Evolutionary conservation across 92 coral and sea anemone genomes (phyloP), one percentile per base, ranked within the genome.

Genomic region (Porites cylindrica): DNA sequence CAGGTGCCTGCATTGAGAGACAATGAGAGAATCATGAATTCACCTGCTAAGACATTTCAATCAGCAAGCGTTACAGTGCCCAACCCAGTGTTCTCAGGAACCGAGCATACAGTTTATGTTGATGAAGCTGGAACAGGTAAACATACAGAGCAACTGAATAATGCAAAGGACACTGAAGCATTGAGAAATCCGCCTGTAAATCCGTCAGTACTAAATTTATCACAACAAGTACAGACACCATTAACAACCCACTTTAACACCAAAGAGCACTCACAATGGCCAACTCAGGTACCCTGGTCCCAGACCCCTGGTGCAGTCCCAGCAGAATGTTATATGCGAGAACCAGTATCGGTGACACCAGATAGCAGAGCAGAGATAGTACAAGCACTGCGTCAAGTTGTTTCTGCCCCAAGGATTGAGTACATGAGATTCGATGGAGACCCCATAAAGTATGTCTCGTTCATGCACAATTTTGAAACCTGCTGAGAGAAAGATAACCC

Each of bases 341-440:
- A 21, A 21, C 23, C 23, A 21, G 23, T 21, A 21, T 21, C 20
- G 56, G 23, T 21, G 23, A 21, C 23, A 21, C 66, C 10, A 66
- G 23, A n/a, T 51, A 29, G n/a, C 47, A 67, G 90, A 50, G 56
- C 23, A 23, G 66, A 79, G 8, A 85, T 80, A 50, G 90, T 53
- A 32, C 80, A 66, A 52, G 90, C 88, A 8, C 79, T 93, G 56
- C 68, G 80, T 17, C 92, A 88, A 61, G 89, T 88, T 23, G 86
- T 90, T 24, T 62, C 79, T 29, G 78, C 88, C 0, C 98, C 93
- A 20, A 90, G 76, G 58, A 74, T 92, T n/a, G 92, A 94, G 21
- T 90, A 90, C 66, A 76, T 94, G 86, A 52, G 79, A 19, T 93
- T 91, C 54, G 86, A 91, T 78, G 96, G 94, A 21, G 74, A 91